These are phyloP conservation scores for Athrips mouffetella DNA, from an alignment of 2,888 invertebrate genomes.

Conservation along the genomic window DNA sequence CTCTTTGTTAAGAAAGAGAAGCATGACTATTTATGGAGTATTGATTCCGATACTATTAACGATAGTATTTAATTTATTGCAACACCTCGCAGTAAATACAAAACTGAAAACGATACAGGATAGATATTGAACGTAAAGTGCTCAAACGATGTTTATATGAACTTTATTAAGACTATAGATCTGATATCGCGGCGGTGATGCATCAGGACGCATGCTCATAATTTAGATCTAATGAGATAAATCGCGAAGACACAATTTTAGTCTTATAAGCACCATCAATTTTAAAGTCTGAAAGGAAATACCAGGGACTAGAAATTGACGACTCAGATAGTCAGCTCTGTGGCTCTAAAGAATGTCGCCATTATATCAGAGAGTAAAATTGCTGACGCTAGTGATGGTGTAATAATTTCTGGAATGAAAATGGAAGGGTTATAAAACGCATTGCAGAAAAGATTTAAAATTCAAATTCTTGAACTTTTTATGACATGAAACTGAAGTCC, in stretches of 20 bases:
- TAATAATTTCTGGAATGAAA: neutral
- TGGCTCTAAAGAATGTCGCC: constrained; percentile 3
- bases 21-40: neutral
- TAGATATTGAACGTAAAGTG: neutral
- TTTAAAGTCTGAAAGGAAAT: constrained; percentile 6
- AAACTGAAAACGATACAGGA: neutral
- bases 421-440: neutral
- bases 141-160: neutral
- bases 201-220: constrained; percentile 2
- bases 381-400: neutral
- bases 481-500: too few species aligned
- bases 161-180: constrained; percentile 8
- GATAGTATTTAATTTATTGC: neutral
- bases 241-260: constrained; percentile 6
- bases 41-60: neutral
- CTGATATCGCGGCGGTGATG: neutral
- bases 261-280: constrained; percentile 13
- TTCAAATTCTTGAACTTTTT: too few species aligned
- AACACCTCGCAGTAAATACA: neutral
- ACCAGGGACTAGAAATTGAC: constrained; percentile 3
- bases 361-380: constrained; percentile 1
- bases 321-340: constrained; percentile 1
- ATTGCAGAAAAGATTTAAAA: neutral
- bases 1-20: neutral
- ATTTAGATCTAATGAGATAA: constrained; percentile 11